phyloP scores from a whole-genome alignment of 2,113 vertebrate genomes.

The Pelvicachromis taeniatus region DNA sequence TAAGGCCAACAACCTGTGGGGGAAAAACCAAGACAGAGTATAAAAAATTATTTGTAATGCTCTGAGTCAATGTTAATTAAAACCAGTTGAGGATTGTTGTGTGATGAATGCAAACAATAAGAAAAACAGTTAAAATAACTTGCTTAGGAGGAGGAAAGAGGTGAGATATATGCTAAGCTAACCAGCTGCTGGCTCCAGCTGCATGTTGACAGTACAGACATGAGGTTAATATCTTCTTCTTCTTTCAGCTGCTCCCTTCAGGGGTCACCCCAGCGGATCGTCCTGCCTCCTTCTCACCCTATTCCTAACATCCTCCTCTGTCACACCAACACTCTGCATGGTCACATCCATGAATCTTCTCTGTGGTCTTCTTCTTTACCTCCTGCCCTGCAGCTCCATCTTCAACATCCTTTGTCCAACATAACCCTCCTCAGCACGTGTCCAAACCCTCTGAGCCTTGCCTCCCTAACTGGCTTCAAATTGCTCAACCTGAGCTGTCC shows the following conservation, averaged over 20 bases:
- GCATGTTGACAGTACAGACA: neutral
- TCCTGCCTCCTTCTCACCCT: neutral
- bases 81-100: neutral
- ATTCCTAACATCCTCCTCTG: neutral
- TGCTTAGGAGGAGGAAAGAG: neutral
- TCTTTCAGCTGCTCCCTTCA: neutral
- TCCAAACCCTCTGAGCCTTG: neutral
- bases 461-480: neutral
- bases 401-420: neutral
- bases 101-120: neutral
- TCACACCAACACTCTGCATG: neutral
- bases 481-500: neutral
- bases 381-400: neutral
- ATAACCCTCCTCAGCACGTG: neutral
- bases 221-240: neutral
- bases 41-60: neutral
- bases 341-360: neutral
- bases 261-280: neutral
- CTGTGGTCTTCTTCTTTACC: neutral
- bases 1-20: neutral
- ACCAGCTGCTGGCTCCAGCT: neutral
- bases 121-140: neutral
- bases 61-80: neutral
- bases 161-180: neutral
- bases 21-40: neutral